phyloP scores from a whole-genome alignment of 2,797 vertebrate genomes.

The Poecile montanus region DNA sequence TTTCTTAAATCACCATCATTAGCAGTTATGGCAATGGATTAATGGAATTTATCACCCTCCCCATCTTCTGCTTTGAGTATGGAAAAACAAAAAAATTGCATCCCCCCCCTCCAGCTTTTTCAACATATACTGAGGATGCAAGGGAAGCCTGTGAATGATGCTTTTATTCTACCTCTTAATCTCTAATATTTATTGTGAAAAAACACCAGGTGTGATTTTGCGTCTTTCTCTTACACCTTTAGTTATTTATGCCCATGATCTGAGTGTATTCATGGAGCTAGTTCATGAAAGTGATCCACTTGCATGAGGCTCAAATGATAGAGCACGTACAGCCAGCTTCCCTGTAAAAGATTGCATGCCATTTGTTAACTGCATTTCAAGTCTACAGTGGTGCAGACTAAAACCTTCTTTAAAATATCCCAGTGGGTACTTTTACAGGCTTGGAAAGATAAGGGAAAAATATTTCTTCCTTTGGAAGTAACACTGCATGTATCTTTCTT shows the following conservation, averaged over 20 bases:
- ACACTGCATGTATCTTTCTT: slow-evolving; percentile 6
- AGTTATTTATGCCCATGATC: not conserved
- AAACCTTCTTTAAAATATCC: slow-evolving; percentile 30
- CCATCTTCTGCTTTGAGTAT: not conserved
- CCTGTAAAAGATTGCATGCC: not conserved
- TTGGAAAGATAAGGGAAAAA: slow-evolving; percentile 36
- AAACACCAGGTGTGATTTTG: not conserved
- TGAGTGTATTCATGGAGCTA: not conserved
- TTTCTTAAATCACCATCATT: not conserved
- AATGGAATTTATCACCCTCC: not conserved
- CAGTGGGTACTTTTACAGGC: not conserved
- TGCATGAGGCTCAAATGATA: not conserved
- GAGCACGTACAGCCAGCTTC: not conserved
- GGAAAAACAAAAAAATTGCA: not conserved
- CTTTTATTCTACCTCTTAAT: not conserved
- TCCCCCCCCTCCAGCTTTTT: not conserved
- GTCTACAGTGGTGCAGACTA: not conserved
- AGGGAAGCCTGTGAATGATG: not conserved
- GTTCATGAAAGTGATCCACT: not conserved
- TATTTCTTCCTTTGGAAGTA: slow-evolving; percentile 51
- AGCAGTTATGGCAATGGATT: not conserved
- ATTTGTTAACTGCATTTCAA: slow-evolving; percentile 32
- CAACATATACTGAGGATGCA: not conserved
- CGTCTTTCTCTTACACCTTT: not conserved
- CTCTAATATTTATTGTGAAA: not conserved